Conservation (phyloP, 2,797 vertebrate species). For the Channa striata region DNA sequence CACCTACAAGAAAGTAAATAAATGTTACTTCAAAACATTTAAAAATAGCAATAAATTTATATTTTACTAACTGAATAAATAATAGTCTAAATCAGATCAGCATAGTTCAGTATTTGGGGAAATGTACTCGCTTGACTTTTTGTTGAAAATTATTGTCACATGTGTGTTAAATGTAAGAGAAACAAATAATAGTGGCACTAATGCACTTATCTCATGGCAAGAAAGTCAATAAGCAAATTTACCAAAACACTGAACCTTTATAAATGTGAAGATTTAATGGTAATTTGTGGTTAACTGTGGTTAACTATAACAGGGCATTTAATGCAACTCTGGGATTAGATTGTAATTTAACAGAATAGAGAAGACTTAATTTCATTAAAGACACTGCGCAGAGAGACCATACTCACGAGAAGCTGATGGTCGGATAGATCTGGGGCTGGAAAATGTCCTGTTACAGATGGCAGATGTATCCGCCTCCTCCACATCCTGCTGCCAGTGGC, state of each 20-base stretch:
- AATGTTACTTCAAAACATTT: neutral
- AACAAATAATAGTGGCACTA: neutral
- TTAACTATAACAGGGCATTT: neutral
- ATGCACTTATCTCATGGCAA: neutral
- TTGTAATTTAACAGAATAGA: neutral
- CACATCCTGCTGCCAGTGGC: constrained; percentile 93
- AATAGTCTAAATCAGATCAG: neutral
- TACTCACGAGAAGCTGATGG: constrained; percentile 82
- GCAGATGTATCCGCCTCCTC: constrained; percentile 85
- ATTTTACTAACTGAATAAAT: neutral
- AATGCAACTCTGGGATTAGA: neutral
- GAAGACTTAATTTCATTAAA: constrained; percentile 36
- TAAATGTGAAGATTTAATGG: neutral
- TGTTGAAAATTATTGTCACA: no score
- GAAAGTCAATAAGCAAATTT: neutral
- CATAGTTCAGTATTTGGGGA: neutral
- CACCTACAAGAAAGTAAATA: constrained; percentile 48
- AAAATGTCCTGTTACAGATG: constrained; percentile 79
- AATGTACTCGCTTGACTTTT: neutral
- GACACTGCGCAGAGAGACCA: constrained; percentile 10
- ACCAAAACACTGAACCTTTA: neutral
- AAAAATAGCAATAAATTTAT: neutral
- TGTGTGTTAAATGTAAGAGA: neutral
- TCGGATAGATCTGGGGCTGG: constrained; percentile 56
- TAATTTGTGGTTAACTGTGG: neutral